Evolutionary conservation across 64 coral and sea anemone species (phyloP).

Genomic region (Stichodactyla helianthus): DNA sequence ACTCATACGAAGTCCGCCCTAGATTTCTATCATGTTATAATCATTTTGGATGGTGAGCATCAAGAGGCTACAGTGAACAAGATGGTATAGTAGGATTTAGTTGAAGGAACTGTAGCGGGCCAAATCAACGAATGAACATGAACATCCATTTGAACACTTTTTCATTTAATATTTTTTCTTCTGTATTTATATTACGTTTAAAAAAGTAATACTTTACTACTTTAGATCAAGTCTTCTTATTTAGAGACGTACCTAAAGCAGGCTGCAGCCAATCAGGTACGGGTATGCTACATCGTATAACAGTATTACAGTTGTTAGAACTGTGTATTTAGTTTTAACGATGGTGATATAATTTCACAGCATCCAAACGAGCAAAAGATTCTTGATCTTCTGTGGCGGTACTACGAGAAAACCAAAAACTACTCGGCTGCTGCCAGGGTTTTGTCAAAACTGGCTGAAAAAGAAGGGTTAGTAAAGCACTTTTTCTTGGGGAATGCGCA

Average conservation of each 20-base stretch:
- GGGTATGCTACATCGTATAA: neutral
- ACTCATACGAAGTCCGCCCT: no score
- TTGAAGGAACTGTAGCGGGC: no score
- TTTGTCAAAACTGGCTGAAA: conserved; percentile 88
- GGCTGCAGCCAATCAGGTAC: conserved; percentile 17
- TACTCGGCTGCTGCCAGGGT: conserved; percentile 89
- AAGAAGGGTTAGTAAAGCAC: conserved; percentile 65
- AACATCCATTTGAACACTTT: no score
- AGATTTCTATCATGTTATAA: no score
- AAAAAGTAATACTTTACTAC: neutral
- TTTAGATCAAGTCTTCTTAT: conserved; percentile 69
- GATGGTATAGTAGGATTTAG: no score
- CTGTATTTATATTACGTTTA: neutral
- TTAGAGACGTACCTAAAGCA: conserved; percentile 69
- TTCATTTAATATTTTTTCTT: no score
- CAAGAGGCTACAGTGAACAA: no score
- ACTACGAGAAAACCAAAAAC: conserved; percentile 97
- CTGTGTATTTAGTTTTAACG: neutral
- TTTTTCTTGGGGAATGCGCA: no score
- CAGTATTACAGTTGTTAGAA: neutral
- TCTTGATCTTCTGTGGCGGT: conserved; percentile 84
- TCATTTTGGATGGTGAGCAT: no score
- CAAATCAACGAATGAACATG: no score
- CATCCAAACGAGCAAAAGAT: conserved; percentile 77
- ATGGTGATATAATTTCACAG: neutral